Evolutionary conservation across 2,888 invertebrate species (phyloP).

Genomic region (Cremastobaeus sp.): DNA sequence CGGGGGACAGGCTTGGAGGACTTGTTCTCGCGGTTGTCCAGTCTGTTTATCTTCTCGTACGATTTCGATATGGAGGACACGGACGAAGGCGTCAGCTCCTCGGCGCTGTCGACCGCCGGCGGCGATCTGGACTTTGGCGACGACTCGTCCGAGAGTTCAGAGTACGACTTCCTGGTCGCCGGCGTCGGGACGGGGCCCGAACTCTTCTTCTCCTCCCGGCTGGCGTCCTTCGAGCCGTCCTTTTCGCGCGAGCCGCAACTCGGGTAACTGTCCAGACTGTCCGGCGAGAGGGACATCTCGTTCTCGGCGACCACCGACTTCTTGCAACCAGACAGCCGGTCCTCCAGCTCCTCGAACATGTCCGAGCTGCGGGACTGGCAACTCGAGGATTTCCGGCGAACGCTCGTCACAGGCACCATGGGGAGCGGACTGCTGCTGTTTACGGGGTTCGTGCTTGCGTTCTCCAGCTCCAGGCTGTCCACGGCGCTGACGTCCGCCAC

Average conservation of each 20-base stretch:
- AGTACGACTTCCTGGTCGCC: slow-evolving; percentile 62
- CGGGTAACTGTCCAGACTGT: slow-evolving; percentile 71
- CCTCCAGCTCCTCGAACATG: slow-evolving; percentile 73
- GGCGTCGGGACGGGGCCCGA: slow-evolving; percentile 18
- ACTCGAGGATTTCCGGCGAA: slow-evolving; percentile 73
- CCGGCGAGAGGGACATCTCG: slow-evolving; percentile 72
- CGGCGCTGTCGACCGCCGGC: slow-evolving; percentile 72
- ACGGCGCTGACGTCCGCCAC: slow-evolving; percentile 63
- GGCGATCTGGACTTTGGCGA: slow-evolving; percentile 66
- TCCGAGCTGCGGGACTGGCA: slow-evolving; percentile 72
- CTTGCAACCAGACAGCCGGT: slow-evolving; percentile 45
- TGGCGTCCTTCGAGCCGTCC: slow-evolving; percentile 33
- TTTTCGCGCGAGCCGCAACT: slow-evolving; percentile 34
- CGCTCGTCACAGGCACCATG: slow-evolving; percentile 59
- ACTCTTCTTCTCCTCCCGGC: too few relatives aligned
- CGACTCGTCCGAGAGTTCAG: slow-evolving; percentile 69
- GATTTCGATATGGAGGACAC: slow-evolving; percentile 75
- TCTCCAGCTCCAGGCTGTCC: slow-evolving; percentile 67
- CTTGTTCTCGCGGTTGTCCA: slow-evolving; percentile 65
- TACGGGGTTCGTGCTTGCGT: slow-evolving; percentile 34
- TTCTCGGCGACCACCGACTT: slow-evolving; percentile 63
- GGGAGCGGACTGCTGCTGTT: slow-evolving; percentile 63
- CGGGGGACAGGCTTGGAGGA: slow-evolving; percentile 64
- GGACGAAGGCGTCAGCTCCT: slow-evolving; percentile 59
- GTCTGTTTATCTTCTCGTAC: slow-evolving; percentile 71